Evolutionary conservation across 2,888 invertebrate species (phyloP), one percentile per base, ranked within the genome.

Genomic region (Eueremaeus valkanovi): DNA sequence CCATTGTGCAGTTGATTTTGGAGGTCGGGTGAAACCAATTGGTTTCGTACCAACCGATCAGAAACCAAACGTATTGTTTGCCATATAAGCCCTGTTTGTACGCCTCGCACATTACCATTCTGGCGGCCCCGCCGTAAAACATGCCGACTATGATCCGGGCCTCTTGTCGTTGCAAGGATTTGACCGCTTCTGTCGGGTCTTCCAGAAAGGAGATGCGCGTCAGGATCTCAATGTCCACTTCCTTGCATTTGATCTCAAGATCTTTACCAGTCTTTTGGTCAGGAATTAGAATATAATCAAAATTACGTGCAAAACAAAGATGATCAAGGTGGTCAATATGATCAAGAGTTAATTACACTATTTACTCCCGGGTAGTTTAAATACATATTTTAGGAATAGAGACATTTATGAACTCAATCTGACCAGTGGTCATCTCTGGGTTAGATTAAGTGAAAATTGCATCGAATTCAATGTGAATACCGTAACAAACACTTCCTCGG

Each of bases 31-130:
- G 92, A 84, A 93, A 99, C 99, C 99, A 99, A 83, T 97, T 95
- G 84, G 99, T 96, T 83, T 98, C 96, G 84, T 99, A 99, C 96
- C 96, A 97, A 89, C 96, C 99, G 81, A 99, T 98, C 85, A 99
- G 95, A 84, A 98, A 95, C 99, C 99, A 99, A 33, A 99, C 98
- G 85, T 97, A 93, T 55, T 92, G 92, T 81, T 93, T 92, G 21
- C 98, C 99, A 83, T 92, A 98, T 29, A 99, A 86, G 77, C 90
- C 90, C 82, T 95, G 92, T 82, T 93, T 94, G 86, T 93, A 80
- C 3, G 80, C 80, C 78, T 98, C 96, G 84, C 99, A 99, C 27
- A 99, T 89, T 0, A 99, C 98, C 73, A 93, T 87, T 74, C 98
- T 87, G 0, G 99, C 99, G 61, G 96, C 96, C 9, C 95, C 95